phyloP scores from a whole-genome alignment of 2,888 invertebrate species.

The Noctuana brunneofusca region DNA sequence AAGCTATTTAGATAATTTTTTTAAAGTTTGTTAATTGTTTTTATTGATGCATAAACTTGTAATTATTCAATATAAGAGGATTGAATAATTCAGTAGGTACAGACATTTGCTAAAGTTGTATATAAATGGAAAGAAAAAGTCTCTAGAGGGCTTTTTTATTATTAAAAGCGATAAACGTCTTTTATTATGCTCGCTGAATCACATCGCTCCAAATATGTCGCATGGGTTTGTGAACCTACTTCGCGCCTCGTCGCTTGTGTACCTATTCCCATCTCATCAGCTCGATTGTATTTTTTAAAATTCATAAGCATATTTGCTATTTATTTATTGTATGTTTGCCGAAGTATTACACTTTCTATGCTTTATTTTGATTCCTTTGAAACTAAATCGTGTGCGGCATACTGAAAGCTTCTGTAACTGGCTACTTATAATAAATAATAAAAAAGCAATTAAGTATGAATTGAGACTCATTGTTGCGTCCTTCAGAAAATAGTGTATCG shows the following conservation, averaged over 20 bases:
- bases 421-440: too few relatives aligned
- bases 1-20: neutral
- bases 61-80: neutral
- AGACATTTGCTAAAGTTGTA: conserved; percentile 11
- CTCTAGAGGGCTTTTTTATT: conserved; percentile 32
- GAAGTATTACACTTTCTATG: neutral
- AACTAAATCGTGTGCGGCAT: neutral
- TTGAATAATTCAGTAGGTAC: neutral
- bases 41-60: neutral
- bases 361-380: neutral
- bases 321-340: neutral
- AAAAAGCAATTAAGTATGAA: too few relatives aligned
- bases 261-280: conserved; percentile 17
- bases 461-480: too few relatives aligned
- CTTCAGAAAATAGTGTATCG: too few relatives aligned
- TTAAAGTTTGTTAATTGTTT: neutral
- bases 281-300: conserved; percentile 12
- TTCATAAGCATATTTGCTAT: conserved; percentile 16
- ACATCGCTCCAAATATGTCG: conserved; percentile 28
- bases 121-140: neutral
- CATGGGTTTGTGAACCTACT: conserved; percentile 21
- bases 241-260: conserved; percentile 10
- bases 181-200: conserved; percentile 30
- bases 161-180: conserved; percentile 40
- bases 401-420: too few relatives aligned